Evolutionary conservation across 2,797 vertebrate species (phyloP).

Genomic region (Betta splendens): DNA sequence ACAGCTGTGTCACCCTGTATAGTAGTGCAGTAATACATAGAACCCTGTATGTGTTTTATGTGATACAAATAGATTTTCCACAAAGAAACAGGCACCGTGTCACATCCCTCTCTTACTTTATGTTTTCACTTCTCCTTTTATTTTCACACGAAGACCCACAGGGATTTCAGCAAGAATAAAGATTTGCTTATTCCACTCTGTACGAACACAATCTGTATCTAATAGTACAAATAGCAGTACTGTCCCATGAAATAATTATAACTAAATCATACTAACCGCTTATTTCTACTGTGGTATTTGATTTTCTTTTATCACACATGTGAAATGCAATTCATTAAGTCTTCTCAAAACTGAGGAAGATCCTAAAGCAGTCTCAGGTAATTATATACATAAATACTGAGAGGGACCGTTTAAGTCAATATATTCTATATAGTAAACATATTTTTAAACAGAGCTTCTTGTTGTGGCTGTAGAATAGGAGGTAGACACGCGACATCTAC

Average conservation of each 20-base stretch:
- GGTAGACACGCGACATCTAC: conserved; percentile 36
- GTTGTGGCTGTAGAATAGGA: too few relatives aligned
- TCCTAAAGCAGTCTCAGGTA: too few relatives aligned
- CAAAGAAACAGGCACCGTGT: neutral
- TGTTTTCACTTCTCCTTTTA: conserved; percentile 8
- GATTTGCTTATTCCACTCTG: neutral
- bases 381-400: too few relatives aligned
- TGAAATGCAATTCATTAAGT: too few relatives aligned
- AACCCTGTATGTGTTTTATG: neutral
- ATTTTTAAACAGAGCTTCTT: too few relatives aligned
- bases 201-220: neutral
- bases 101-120: neutral
- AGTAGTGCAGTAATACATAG: neutral
- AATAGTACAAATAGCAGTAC: neutral
- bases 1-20: neutral
- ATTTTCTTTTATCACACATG: too few relatives aligned
- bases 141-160: neutral
- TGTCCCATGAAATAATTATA: neutral
- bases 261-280: neutral
- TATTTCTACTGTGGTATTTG: neutral
- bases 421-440: too few relatives aligned
- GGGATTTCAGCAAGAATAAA: neutral
- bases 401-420: neutral
- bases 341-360: too few relatives aligned
- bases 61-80: neutral